These are phyloP conservation scores for Pseudorasbora parva DNA, from an alignment of 2,113 vertebrate genomes.

Conservation along the genomic window DNA sequence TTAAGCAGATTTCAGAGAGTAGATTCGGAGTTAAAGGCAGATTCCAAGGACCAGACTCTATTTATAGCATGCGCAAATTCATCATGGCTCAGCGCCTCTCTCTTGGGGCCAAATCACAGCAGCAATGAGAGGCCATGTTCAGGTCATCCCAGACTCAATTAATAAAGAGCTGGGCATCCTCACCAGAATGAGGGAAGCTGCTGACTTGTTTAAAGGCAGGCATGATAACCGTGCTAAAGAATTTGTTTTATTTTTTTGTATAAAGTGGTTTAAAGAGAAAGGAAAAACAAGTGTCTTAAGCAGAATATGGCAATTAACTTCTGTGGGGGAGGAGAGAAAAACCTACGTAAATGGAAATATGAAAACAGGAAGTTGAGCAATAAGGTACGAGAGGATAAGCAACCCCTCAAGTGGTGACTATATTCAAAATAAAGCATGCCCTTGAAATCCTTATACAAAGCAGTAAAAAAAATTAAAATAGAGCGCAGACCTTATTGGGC, in stretches of 20 bases:
- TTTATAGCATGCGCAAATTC: conserved; percentile 68
- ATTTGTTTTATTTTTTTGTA: not conserved
- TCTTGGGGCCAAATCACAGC: conserved; percentile 60
- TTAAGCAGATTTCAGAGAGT: conserved; percentile 63
- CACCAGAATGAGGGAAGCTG: conserved; percentile 35
- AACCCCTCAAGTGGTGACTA: not conserved
- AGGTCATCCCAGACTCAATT: conserved; percentile 42
- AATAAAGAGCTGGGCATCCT: conserved; percentile 48
- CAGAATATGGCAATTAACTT: conserved; percentile 27
- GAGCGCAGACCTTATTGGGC: conserved; percentile 31
- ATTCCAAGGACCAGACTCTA: conserved; percentile 67
- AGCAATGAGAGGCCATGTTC: conserved; percentile 56
- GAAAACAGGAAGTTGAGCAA: not conserved
- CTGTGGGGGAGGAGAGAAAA: not conserved
- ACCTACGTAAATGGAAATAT: not conserved
- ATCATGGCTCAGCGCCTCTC: conserved; percentile 59
- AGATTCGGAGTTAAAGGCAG: conserved; percentile 67
- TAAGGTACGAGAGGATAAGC: not conserved
- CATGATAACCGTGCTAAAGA: conserved; percentile 6
- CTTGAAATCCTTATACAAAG: not conserved
- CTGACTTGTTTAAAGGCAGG: conserved; percentile 38
- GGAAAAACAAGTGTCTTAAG: conserved; percentile 35
- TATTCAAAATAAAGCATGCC: not conserved
- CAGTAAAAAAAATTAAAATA: not conserved
- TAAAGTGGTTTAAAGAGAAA: conserved; percentile 1